Percentiles rank a stretch among this genome's conserved stretches.
These are phyloP conservation scores for Heliconius eleuchia DNA, from an alignment of 1,140 invertebrate genomes.

Conservation along the genomic window DNA sequence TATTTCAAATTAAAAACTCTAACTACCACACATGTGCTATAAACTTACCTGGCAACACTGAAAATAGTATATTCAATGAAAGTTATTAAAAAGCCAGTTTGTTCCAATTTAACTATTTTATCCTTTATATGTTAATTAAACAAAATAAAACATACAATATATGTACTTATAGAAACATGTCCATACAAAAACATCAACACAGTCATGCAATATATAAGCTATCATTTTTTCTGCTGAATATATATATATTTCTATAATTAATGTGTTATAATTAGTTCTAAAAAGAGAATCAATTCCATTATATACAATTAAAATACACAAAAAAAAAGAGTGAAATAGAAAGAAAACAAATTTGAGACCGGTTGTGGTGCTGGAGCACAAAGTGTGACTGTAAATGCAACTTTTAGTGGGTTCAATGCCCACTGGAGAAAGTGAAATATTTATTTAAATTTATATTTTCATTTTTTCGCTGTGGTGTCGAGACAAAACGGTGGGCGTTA, in stretches of 20 bases:
- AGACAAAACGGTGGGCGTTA: no score
- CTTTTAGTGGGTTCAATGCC: no score
- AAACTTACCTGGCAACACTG: conserved; percentile 17
- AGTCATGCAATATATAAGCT: conserved; percentile 29
- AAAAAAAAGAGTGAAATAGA: no score
- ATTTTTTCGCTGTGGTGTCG: no score
- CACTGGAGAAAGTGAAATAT: no score
- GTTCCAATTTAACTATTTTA: background rate
- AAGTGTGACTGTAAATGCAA: no score
- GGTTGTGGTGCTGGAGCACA: no score
- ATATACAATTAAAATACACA: no score
- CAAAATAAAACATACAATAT: background rate
- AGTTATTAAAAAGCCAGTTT: background rate
- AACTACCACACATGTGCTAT: conserved; percentile 17
- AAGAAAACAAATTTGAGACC: no score
- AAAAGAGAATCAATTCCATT: no score
- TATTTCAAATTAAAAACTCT: background rate
- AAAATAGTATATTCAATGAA: background rate
- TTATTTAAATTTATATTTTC: no score
- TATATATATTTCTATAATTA: background rate
- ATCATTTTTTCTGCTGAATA: conserved; percentile 30
- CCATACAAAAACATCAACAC: conserved; percentile 25
- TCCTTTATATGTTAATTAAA: background rate
- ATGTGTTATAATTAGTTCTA: no score
- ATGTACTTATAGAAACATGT: conserved; percentile 19